Conservation (phyloP, 2,888 invertebrate species). For the Criorhina ranunculi region DNA sequence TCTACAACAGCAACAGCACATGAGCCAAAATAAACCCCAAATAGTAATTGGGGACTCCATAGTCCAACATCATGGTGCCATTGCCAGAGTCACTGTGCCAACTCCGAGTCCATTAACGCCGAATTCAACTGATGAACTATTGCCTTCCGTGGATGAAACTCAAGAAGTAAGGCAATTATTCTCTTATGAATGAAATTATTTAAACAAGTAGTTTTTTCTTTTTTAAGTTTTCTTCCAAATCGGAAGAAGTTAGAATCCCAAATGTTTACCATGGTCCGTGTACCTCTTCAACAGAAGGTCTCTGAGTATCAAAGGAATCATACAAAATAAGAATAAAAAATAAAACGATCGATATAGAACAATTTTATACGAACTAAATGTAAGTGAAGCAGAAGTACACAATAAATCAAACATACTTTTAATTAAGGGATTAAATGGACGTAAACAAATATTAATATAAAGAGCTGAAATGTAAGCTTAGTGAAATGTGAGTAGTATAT, state of each 20-base stretch:
- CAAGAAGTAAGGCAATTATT: slow-evolving; percentile 87
- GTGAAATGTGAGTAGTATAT: neutral
- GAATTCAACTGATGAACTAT: slow-evolving; percentile 92
- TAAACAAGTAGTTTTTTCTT: neutral
- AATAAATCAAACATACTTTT: slow-evolving; percentile 16
- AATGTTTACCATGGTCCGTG: slow-evolving; percentile 84
- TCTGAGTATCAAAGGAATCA: slow-evolving; percentile 78
- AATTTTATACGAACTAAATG: slow-evolving; percentile 69
- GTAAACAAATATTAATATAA: neutral
- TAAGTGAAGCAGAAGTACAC: slow-evolving; percentile 36
- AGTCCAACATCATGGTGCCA: slow-evolving; percentile 80
- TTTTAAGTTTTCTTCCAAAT: slow-evolving; percentile 66
- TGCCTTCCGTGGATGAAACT: slow-evolving; percentile 92
- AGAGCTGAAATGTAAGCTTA: neutral
- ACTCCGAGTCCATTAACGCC: slow-evolving; percentile 92
- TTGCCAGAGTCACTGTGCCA: slow-evolving; percentile 83
- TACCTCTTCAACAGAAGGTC: slow-evolving; percentile 86
- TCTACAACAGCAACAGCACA: slow-evolving; percentile 86
- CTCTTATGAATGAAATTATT: neutral
- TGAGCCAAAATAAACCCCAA: slow-evolving; percentile 86
- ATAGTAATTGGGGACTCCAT: slow-evolving; percentile 84
- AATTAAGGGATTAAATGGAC: slow-evolving; percentile 5
- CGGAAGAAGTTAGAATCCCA: slow-evolving; percentile 82
- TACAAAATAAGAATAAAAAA: slow-evolving; percentile 25
- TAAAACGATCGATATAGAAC: slow-evolving; percentile 48